Conservation (phyloP, 2,797 vertebrate genomes). For the Tapera naevia region DNA sequence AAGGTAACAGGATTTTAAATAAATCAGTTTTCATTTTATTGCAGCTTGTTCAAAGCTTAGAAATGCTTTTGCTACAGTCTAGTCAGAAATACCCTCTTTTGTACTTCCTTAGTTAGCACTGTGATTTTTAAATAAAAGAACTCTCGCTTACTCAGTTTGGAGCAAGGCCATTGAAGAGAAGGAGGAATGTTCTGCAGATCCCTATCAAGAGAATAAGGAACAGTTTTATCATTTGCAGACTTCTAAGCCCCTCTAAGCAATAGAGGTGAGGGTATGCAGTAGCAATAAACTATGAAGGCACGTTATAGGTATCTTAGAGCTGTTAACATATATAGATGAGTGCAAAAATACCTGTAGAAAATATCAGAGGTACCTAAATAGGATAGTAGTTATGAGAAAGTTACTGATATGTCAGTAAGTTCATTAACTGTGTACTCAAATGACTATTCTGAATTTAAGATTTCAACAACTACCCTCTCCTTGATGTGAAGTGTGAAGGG, state of each 20-base stretch:
- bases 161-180: background rate
- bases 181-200: background rate
- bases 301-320: background rate
- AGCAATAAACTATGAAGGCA: background rate
- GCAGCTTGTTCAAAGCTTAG: slow-evolving; percentile 14
- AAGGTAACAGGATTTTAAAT: slow-evolving; percentile 35
- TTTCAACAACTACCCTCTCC: background rate
- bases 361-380: background rate
- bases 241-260: background rate
- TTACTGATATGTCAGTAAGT: background rate
- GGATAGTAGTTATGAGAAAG: background rate
- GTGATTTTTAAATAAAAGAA: slow-evolving; percentile 18
- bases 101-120: background rate
- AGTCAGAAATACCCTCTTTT: slow-evolving; percentile 11
- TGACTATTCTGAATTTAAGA: background rate
- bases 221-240: background rate
- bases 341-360: background rate
- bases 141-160: background rate
- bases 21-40: slow-evolving; percentile 54
- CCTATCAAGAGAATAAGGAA: background rate
- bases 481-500: background rate
- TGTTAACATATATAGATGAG: background rate
- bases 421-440: background rate
- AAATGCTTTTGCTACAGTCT: background rate
- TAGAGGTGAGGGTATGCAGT: background rate